Evolutionary conservation across 2,113 vertebrate genomes (phyloP).

Genomic region (Lycocorax pyrrhopterus): DNA sequence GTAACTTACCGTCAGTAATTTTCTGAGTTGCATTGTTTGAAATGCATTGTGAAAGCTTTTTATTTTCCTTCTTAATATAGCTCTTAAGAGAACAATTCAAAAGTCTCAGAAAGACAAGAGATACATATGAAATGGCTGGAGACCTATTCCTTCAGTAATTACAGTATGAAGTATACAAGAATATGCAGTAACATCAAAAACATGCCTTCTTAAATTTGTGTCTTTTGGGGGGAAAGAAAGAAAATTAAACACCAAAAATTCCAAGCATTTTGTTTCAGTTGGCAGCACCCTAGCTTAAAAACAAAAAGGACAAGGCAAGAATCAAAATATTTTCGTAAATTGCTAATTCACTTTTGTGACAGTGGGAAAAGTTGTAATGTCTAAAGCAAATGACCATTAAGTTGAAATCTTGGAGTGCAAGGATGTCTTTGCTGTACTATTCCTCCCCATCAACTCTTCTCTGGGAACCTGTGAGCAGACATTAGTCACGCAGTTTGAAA

Average conservation of each 20-base stretch:
- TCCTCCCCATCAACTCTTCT: not conserved
- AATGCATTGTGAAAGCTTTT: not conserved
- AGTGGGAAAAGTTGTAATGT: not conserved
- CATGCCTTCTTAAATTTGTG: not conserved
- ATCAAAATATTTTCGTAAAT: not conserved
- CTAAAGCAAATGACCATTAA: not conserved
- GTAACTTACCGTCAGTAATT: not conserved
- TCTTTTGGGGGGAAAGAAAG: not conserved
- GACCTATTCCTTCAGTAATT: not conserved
- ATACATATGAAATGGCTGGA: not conserved
- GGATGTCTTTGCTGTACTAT: not conserved
- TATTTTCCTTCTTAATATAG: not conserved
- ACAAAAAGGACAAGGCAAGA: not conserved
- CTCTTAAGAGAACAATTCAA: not conserved
- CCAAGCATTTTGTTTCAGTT: not conserved
- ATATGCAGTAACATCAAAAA: not conserved
- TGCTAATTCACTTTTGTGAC: not conserved
- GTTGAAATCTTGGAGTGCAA: not conserved
- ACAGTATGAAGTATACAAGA: not conserved
- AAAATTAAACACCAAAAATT: not conserved
- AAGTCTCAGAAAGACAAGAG: not conserved
- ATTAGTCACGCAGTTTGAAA: not conserved
- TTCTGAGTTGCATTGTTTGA: not conserved
- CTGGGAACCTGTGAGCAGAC: not conserved
- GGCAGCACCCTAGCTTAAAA: not conserved